Evolutionary conservation across 2,888 invertebrate species (phyloP), one percentile per base, ranked within the genome.

Genomic region (Malthinus flaveolus): DNA sequence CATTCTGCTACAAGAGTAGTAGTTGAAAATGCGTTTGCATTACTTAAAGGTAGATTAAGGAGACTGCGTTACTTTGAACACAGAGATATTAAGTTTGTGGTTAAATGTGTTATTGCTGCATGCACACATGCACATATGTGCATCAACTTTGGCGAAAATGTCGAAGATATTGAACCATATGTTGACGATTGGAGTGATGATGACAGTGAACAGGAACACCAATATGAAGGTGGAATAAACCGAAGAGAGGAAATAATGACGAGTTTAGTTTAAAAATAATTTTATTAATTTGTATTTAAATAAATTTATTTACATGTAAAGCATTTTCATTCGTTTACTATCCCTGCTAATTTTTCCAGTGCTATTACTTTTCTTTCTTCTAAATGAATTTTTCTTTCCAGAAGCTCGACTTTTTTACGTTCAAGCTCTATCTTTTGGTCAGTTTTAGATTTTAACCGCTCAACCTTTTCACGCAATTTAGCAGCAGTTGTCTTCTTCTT

Each of bases 1-100:
- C 62, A 59, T 39, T 64, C 55, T 6, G 46, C 61, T 49, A 49
- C 53, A 8, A 47, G 63, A 55, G 57, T 62, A 34, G 33, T 49
- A 31, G 57, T 66, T 9, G 67, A 67, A 55, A 54, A 66, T 59
- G 39, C 62, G 7, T 65, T 67, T 56, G 64, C 63, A 9, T 42
- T 61, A 12, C 49, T 67, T 34, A 66, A 67, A 56, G 60, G 61
- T 13, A 52, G 60, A 49, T 65, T 65, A 52, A 34, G 66, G 53
- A 44, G 63, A 8, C 33, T 56, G 31, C n/a, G 34, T 32, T 50
- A 44, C 34, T 45, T 50, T 32, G 48, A 37, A 34, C 10, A 49
- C 12, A 54, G 55, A 8, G 50, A 54, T 37, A 32, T 57, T 33
- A 32, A 37, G 33, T 39, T 32, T 51, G 46, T 56, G 32, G 51